phyloP scores from a whole-genome alignment of 2,113 vertebrate species.

The Lipophrys pholis region DNA sequence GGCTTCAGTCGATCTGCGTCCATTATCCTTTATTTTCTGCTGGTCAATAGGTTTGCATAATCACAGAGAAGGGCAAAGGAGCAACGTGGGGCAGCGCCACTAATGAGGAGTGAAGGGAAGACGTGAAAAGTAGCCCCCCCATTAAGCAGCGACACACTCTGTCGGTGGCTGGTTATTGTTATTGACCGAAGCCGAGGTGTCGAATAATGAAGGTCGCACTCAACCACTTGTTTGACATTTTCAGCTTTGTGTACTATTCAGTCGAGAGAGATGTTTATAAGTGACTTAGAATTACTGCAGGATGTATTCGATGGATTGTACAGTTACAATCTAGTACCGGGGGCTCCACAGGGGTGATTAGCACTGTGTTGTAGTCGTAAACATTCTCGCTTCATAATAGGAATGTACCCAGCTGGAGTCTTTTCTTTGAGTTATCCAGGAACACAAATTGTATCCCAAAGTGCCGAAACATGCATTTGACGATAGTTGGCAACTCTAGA shows the following conservation, averaged over 20 bases:
- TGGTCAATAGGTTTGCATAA: slow-evolving; percentile 37
- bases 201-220: slow-evolving; percentile 20
- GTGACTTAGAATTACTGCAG: no score
- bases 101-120: slow-evolving; percentile 21
- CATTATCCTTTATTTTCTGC: slow-evolving; percentile 30
- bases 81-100: neutral
- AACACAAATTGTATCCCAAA: no score
- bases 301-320: neutral
- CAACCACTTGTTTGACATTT: slow-evolving; percentile 33
- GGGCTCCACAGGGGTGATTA: neutral
- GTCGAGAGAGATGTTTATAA: neutral
- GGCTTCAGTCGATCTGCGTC: slow-evolving; percentile 35
- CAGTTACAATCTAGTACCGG: no score
- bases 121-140: slow-evolving; percentile 9
- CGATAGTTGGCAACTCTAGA: no score
- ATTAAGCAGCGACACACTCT: slow-evolving; percentile 3
- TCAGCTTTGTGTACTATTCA: slow-evolving; percentile 3
- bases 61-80: slow-evolving; percentile 7
- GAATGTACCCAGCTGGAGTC: neutral
- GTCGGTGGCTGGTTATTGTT: slow-evolving; percentile 11
- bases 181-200: slow-evolving; percentile 9
- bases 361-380: neutral
- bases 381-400: no score
- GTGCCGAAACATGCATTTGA: no score
- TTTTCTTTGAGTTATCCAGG: neutral